These are phyloP conservation scores for Anniella stebbinsi DNA, from an alignment of 2,797 vertebrate genomes.

Conservation along the genomic window DNA sequence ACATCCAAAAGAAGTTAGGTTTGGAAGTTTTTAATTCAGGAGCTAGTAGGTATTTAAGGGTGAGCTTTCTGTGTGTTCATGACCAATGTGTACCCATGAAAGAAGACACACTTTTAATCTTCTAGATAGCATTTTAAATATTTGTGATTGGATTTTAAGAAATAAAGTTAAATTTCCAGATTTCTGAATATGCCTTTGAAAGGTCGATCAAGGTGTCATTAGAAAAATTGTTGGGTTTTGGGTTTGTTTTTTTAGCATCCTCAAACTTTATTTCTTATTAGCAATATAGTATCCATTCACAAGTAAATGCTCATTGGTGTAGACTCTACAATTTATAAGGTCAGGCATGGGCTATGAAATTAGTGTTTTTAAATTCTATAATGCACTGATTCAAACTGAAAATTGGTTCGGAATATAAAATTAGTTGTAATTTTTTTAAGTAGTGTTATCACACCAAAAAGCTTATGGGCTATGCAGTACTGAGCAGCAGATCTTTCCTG, in stretches of 20 bases:
- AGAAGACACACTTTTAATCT: background rate
- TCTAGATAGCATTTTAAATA: background rate
- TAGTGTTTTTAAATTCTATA: background rate
- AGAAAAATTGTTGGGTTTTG: background rate
- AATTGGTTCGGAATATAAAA: background rate
- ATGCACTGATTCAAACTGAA: background rate
- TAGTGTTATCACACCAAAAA: background rate
- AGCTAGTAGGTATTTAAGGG: background rate
- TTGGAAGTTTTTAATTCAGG: background rate
- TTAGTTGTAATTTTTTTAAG: background rate
- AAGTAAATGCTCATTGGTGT: background rate
- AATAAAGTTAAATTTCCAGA: background rate
- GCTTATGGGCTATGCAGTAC: background rate
- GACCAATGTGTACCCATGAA: background rate
- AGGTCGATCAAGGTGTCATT: background rate
- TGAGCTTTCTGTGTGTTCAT: background rate
- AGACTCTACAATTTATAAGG: background rate
- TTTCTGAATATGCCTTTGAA: background rate
- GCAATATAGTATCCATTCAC: background rate
- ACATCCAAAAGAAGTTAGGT: background rate
- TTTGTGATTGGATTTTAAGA: background rate
- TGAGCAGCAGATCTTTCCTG: background rate
- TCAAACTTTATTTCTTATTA: background rate
- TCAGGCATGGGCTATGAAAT: background rate
- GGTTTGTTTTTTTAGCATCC: background rate